Percentiles rank a stretch among this genome's conserved stretches.
Conservation (phyloP, 1,140 invertebrate species). For the Pteromalus puparum region DNA sequence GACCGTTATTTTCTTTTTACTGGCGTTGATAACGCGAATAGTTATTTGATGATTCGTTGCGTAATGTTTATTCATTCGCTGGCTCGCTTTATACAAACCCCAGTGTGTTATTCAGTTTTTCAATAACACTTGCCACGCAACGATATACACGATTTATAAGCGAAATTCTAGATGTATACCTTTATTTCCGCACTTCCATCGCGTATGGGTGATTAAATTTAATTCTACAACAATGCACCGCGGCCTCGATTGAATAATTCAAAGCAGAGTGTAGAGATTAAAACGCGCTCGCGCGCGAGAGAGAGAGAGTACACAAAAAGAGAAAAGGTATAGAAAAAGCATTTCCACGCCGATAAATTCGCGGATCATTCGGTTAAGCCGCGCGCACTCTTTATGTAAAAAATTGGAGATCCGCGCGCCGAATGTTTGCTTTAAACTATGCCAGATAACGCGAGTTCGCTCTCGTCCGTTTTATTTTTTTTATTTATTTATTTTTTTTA, state of each 20-base stretch:
- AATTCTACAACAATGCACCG: constrained; percentile 38
- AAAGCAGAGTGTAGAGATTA: constrained; percentile 47
- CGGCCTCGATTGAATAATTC: constrained; percentile 46
- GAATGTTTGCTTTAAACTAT: neutral
- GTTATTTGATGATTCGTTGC: neutral
- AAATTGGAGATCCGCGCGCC: neutral
- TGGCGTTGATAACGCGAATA: neutral
- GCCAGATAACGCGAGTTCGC: constrained; percentile 16
- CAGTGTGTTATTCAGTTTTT: neutral
- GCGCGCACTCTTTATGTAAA: constrained; percentile 38
- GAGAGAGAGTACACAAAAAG: neutral
- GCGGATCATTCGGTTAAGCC: constrained; percentile 50
- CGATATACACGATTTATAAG: neutral
- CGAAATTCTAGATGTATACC: constrained; percentile 4
- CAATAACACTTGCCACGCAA: neutral
- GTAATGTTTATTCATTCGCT: neutral
- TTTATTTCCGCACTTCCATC: neutral
- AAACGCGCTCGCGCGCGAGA: constrained; percentile 1
- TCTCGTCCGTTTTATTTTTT: neutral
- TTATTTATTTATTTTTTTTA: constrained; percentile 8
- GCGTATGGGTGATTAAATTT: constrained; percentile 32
- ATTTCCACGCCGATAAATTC: constrained; percentile 49
- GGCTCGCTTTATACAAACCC: neutral
- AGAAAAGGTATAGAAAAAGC: constrained; percentile 35
- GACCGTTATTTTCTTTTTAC: neutral